Evolutionary conservation across 2,888 invertebrate genomes (phyloP).

Genomic region (Nymphalis urticae): DNA sequence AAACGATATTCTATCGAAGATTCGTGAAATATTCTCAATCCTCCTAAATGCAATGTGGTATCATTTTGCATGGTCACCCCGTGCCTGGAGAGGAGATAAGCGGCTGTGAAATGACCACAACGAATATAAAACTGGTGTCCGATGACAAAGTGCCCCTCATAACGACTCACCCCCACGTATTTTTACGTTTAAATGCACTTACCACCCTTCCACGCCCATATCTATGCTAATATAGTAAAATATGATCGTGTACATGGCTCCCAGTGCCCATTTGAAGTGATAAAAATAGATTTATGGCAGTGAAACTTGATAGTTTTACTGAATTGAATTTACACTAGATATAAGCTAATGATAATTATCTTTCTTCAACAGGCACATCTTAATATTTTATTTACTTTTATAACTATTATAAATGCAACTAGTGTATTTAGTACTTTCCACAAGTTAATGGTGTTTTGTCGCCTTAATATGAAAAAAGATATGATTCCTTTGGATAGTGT

Average conservation of each 20-base stretch:
- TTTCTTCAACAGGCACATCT: not conserved
- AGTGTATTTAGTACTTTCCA: no score
- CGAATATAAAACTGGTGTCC: conserved; percentile 61
- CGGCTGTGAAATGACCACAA: conserved; percentile 51
- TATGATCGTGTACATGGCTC: conserved; percentile 35
- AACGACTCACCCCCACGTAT: conserved; percentile 57
- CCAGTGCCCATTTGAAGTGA: conserved; percentile 23
- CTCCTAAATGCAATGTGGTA: conserved; percentile 31
- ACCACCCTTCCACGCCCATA: conserved; percentile 48
- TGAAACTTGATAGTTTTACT: conserved; percentile 21
- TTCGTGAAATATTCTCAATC: conserved; percentile 5
- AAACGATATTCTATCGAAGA: no score
- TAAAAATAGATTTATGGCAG: conserved; percentile 32
- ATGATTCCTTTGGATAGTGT: no score
- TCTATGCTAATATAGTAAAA: conserved; percentile 43
- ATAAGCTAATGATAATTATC: not conserved
- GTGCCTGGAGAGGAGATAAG: conserved; percentile 42
- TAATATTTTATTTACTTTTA: no score
- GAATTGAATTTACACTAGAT: conserved; percentile 3
- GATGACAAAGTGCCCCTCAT: conserved; percentile 66
- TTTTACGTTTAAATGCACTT: conserved; percentile 62
- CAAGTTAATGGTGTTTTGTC: no score
- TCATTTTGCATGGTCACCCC: conserved; percentile 39
- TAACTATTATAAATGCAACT: no score
- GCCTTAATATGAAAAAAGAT: no score